Evolutionary conservation across 2,113 vertebrate species (phyloP).

Genomic region (Xiphophorus maculatus): DNA sequence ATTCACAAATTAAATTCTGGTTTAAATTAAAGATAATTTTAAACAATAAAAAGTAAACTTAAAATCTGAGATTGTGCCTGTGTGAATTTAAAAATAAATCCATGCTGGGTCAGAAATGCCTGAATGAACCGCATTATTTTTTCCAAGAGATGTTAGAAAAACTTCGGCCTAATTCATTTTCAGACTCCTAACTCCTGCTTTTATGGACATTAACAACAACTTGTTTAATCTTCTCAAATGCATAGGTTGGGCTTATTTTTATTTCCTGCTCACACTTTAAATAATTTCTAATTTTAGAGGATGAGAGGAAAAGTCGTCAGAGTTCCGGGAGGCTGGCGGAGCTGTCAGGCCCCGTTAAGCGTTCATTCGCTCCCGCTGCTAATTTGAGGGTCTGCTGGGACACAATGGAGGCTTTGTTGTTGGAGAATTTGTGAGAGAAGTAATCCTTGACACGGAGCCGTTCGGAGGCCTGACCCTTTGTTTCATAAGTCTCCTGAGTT

Average conservation of each 20-base stretch:
- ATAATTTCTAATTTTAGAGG: neutral
- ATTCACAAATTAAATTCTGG: conserved; percentile 1
- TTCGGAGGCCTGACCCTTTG: conserved; percentile 58
- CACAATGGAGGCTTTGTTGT: conserved; percentile 72
- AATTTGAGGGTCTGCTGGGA: conserved; percentile 56
- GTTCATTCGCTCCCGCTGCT: conserved; percentile 61
- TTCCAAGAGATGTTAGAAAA: conserved; percentile 20
- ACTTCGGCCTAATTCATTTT: conserved; percentile 14
- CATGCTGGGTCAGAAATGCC: neutral
- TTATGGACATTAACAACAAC: neutral
- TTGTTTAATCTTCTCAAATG: neutral
- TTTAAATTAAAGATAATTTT: conserved; percentile 16
- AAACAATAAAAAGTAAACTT: neutral
- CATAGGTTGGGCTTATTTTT: neutral
- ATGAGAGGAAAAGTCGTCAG: neutral
- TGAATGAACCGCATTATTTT: neutral
- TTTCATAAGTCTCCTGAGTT: conserved; percentile 64
- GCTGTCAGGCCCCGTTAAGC: conserved; percentile 65
- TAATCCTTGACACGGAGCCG: conserved; percentile 69
- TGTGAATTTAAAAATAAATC: neutral
- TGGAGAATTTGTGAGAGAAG: conserved; percentile 66
- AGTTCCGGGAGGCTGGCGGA: conserved; percentile 27
- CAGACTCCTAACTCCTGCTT: conserved; percentile 2
- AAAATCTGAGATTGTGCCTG: neutral
- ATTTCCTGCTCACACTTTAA: neutral